Evolutionary conservation across 2,113 vertebrate genomes (phyloP).

Genomic region (Tapirus terrestris): DNA sequence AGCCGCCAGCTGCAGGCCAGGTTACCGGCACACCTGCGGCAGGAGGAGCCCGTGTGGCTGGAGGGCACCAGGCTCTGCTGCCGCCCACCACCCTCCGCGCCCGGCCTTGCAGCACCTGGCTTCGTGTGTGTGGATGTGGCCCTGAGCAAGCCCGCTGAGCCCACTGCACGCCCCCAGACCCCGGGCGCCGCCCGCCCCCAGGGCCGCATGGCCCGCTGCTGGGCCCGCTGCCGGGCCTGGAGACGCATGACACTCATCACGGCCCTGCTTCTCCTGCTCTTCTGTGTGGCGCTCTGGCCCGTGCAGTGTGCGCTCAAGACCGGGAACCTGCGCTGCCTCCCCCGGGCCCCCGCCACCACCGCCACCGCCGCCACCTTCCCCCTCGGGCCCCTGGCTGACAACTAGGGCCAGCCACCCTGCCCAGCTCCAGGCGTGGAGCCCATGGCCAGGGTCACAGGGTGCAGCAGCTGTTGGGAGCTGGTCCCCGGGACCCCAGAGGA

Average conservation of each 20-base stretch:
- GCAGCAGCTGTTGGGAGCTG: neutral
- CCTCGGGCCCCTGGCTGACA: accelerated
- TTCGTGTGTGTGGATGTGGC: conserved; percentile 94
- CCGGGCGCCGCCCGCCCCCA: accelerated
- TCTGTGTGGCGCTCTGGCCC: conserved; percentile 93
- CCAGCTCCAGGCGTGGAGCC: neutral
- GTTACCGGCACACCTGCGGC: conserved; percentile 90
- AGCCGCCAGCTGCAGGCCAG: conserved; percentile 91
- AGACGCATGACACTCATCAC: conserved; percentile 90
- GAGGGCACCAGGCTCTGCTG: conserved; percentile 95
- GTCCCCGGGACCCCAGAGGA: neutral
- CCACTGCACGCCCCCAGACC: accelerated
- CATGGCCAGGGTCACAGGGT: no score
- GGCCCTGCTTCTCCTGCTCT: conserved; percentile 87
- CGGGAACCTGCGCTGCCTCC: conserved; percentile 90
- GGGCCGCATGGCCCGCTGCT: conserved; percentile 76
- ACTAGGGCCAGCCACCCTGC: neutral
- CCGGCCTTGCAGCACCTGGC: conserved; percentile 69
- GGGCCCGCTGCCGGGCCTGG: conserved; percentile 89
- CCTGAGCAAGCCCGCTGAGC: conserved; percentile 84
- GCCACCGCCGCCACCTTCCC: neutral
- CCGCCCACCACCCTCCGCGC: conserved; percentile 55
- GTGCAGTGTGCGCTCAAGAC: conserved; percentile 93
- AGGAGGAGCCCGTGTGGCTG: conserved; percentile 92
- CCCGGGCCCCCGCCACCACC: neutral